Evolutionary conservation across 2,797 vertebrate genomes (phyloP).

Genomic region (Apogon talboti): DNA sequence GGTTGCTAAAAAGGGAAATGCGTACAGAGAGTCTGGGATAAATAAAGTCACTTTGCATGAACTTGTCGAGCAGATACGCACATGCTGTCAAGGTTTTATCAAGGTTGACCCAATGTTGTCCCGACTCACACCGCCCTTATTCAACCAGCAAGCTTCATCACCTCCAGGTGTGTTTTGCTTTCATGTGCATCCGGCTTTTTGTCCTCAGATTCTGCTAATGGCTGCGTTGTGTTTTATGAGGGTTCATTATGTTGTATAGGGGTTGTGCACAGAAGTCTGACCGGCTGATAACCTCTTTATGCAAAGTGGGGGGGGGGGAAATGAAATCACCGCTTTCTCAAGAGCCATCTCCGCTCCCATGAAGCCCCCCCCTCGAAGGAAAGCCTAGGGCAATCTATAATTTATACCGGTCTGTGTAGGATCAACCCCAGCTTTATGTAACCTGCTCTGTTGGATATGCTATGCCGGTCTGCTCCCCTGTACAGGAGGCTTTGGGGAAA

Average conservation of each 20-base stretch:
- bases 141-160: slow-evolving; percentile 41
- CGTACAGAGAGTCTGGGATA: slow-evolving; percentile 12
- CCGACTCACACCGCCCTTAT: slow-evolving; percentile 33
- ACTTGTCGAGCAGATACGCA: background rate
- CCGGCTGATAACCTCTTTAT: slow-evolving; percentile 35
- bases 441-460: slow-evolving; percentile 38
- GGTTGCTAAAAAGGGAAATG: slow-evolving; percentile 16
- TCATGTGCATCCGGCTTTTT: slow-evolving; percentile 35
- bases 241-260: slow-evolving; percentile 43
- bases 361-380: slow-evolving; percentile 15
- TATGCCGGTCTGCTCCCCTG: slow-evolving; percentile 19
- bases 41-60: slow-evolving; percentile 4
- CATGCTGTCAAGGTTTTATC: slow-evolving; percentile 19
- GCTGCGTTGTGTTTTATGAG: slow-evolving; percentile 36
- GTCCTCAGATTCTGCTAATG: slow-evolving; percentile 26
- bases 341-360: background rate
- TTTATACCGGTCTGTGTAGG: slow-evolving; percentile 47
- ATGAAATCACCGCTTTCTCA: slow-evolving; percentile 1
- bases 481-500: slow-evolving; percentile 13
- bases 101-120: slow-evolving; percentile 33
- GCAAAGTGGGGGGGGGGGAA: background rate
- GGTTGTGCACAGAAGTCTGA: slow-evolving; percentile 42
- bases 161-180: slow-evolving; percentile 63
- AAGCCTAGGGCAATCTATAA: slow-evolving; percentile 51
- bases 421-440: slow-evolving; percentile 58